These are phyloP conservation scores for Eustalomyia histrio DNA, from an alignment of 2,888 invertebrate species.

Conservation along the genomic window DNA sequence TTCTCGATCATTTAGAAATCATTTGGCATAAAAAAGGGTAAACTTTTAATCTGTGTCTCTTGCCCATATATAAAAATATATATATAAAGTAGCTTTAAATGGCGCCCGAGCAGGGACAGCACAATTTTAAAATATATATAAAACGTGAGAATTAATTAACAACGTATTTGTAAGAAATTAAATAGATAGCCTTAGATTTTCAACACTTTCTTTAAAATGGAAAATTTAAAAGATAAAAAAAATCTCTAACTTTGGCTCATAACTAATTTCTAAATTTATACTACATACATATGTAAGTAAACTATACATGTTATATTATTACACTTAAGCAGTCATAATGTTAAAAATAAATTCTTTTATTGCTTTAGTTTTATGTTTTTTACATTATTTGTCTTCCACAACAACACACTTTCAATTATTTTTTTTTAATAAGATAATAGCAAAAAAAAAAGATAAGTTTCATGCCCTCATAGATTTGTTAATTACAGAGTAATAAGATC, in stretches of 20 bases:
- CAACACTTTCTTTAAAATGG: not conserved
- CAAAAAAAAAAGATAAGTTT: constrained; percentile 20
- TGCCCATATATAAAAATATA: too few species aligned
- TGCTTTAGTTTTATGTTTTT: not conserved
- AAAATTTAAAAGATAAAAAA: not conserved
- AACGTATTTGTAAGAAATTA: too few species aligned
- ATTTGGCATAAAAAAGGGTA: too few species aligned
- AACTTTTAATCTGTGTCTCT: too few species aligned
- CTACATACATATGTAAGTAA: constrained; percentile 1
- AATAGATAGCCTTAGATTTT: too few species aligned
- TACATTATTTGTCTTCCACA: not conserved
- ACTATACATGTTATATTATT: not conserved
- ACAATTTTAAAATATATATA: too few species aligned
- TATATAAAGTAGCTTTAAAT: too few species aligned
- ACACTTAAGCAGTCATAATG: not conserved
- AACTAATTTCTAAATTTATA: not conserved
- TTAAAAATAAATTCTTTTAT: too few species aligned
- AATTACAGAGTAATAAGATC: constrained; percentile 52
- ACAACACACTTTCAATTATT: constrained; percentile 4
- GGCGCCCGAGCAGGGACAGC: too few species aligned
- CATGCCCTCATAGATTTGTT: constrained; percentile 45
- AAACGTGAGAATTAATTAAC: too few species aligned
- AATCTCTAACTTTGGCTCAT: not conserved
- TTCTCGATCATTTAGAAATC: too few species aligned
- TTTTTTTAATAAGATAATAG: not conserved